Conservation (phyloP, 2,888 invertebrate species). For the Teleiodes luculella region DNA sequence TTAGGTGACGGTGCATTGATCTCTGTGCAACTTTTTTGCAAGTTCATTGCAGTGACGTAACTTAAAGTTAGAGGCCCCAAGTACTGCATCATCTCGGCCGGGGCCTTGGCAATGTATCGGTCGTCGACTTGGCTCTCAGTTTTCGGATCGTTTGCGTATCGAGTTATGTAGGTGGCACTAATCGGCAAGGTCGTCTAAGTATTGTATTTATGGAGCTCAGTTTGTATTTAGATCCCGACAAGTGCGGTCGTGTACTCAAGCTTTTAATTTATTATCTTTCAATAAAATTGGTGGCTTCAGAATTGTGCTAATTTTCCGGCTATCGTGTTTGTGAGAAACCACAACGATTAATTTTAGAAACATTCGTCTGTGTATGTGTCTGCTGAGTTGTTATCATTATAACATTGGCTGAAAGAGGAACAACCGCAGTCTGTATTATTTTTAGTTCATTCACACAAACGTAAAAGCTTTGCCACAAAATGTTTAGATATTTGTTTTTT, state of each 20-base stretch:
- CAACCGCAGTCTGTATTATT: background rate
- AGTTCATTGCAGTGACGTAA: background rate
- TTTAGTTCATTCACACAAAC: background rate
- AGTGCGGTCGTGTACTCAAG: slow-evolving; percentile 13
- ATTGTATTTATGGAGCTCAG: slow-evolving; percentile 25
- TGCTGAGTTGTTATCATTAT: background rate
- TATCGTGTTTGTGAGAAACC: background rate
- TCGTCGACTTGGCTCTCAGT: slow-evolving; percentile 45
- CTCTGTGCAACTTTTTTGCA: background rate
- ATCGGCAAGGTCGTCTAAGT: slow-evolving; percentile 52
- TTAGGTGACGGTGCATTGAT: no score
- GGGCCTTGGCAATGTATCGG: slow-evolving; percentile 51
- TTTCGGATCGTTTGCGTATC: slow-evolving; percentile 48
- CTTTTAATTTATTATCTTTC: background rate
- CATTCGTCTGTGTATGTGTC: background rate
- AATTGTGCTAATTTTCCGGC: no score
- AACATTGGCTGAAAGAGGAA: background rate
- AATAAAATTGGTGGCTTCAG: no score
- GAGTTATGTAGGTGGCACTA: slow-evolving; percentile 62
- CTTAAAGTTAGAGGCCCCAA: background rate
- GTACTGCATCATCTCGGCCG: slow-evolving; percentile 5
- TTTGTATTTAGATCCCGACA: slow-evolving; percentile 32
- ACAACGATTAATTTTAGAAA: background rate
- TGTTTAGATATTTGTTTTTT: no score
- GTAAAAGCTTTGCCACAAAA: background rate